Base-by-base conservation (phyloP, 2,888 invertebrate species). In the Willowsia nigromaculata region DNA sequence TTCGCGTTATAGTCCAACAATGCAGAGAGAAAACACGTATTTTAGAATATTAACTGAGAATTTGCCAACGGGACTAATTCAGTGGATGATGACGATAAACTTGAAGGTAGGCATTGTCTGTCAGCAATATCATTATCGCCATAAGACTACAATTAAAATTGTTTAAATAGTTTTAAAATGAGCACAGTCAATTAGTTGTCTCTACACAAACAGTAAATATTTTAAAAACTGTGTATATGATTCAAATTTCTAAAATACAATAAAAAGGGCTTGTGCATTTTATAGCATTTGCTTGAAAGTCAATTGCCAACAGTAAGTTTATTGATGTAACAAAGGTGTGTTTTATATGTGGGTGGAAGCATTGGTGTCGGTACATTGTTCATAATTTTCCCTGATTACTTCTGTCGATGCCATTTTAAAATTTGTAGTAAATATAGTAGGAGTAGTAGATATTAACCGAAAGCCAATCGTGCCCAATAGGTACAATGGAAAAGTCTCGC, bases 111-210 rank as follows among this genome's bases (percentile, higher is more conserved):
- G 47, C n/a, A 74, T n/a, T 30, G 33, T 13, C 27, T 74, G 47
- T 74, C 47, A 47, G 47, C 27, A 74, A 50, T 25, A 74, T 47
- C 43, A 37, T 33, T 25, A 13, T 71, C 25, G 22, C 43, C 65
- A n/a, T 33, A 68, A 68, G 37, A 68, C n/a, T n/a, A n/a, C n/a
- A n/a, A n/a, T n/a, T n/a, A n/a, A n/a, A n/a, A n/a, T 47, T 47
- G 25, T 47, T 74, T 74, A 25, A 74, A 74, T 74, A 43, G 74
- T 50, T 47, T 74, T 43, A 50, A 50, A 74, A 74, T 74, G 74
- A 74, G n/a, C 15, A n/a, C n/a, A n/a, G n/a, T n/a, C n/a, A n/a
- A n/a, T n/a, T n/a, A n/a, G n/a, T n/a, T n/a, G n/a, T n/a, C n/a
- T n/a, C n/a, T 74, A 18, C 30, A n/a, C 43, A 43, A 25, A 4